Percentiles rank a stretch among this genome's conserved stretches.
Evolutionary conservation across 2,113 vertebrate species (phyloP).

Genomic region (Microcebus ravelobensis): DNA sequence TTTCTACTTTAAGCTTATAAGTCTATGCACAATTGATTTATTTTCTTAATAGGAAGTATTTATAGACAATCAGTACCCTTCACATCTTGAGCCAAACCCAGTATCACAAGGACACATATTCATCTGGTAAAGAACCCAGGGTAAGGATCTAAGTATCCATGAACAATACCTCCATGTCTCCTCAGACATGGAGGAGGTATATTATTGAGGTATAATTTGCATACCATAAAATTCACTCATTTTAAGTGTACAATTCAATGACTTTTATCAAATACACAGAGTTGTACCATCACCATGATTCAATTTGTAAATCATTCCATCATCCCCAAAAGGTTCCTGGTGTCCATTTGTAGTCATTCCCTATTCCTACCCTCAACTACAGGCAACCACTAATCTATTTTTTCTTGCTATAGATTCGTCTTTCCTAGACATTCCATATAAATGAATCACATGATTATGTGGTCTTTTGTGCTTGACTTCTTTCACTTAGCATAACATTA

Average conservation of each 20-base stretch:
- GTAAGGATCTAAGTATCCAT: not conserved
- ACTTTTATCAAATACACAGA: not conserved
- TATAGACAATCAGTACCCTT: not conserved
- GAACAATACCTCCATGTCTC: not conserved
- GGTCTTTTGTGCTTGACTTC: not conserved
- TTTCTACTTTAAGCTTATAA: not conserved
- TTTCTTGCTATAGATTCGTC: not conserved
- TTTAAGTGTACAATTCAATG: not conserved
- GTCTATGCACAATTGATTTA: not conserved
- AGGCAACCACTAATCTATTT: not conserved
- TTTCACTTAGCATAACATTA: not conserved
- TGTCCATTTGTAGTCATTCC: not conserved
- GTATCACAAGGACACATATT: not conserved
- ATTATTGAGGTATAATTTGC: not conserved
- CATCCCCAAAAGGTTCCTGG: not conserved
- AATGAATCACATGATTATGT: not conserved
- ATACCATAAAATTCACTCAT: not conserved
- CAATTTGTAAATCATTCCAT: not conserved
- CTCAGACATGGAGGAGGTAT: not conserved
- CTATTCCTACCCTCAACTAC: not conserved
- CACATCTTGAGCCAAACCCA: not conserved
- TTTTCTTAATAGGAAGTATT: conserved; percentile 1
- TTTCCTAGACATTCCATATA: not conserved
- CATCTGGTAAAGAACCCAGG: not conserved
- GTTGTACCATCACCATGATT: not conserved